Conservation (phyloP, 1,140 invertebrate species). For the Drosophila melanica region DNA sequence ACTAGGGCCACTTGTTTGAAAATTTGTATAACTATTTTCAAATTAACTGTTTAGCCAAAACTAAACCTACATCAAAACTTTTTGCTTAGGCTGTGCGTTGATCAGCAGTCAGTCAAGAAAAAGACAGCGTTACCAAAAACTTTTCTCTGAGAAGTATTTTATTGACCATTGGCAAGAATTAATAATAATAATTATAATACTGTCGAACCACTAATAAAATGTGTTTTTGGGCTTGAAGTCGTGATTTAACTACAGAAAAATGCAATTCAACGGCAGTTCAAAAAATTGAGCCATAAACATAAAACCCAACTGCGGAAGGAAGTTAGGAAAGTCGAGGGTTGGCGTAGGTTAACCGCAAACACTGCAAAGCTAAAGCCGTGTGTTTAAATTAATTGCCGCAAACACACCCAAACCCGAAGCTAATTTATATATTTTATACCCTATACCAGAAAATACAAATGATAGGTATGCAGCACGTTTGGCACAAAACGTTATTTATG, state of each 20-base stretch:
- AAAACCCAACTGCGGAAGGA: conserved; percentile 8
- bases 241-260: conserved; percentile 3
- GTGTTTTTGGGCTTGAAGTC: not conserved
- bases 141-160: no score
- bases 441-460: not conserved
- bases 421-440: conserved; percentile 47
- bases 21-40: no score
- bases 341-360: conserved; percentile 69
- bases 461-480: no score
- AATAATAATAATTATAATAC: no score
- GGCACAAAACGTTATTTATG: no score
- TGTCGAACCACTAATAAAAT: not conserved
- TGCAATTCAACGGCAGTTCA: conserved; percentile 4
- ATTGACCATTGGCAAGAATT: no score
- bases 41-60: no score
- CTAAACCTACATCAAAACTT: no score
- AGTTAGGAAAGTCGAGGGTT: not conserved
- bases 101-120: no score
- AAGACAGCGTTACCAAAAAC: no score
- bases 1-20: no score
- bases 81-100: no score
- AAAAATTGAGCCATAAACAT: conserved; percentile 38
- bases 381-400: conserved; percentile 82
- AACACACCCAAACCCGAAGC: conserved; percentile 60
- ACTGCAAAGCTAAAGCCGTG: conserved; percentile 72